Conservation (phyloP, 2,888 invertebrate species). For the Acrobasis repandana region DNA sequence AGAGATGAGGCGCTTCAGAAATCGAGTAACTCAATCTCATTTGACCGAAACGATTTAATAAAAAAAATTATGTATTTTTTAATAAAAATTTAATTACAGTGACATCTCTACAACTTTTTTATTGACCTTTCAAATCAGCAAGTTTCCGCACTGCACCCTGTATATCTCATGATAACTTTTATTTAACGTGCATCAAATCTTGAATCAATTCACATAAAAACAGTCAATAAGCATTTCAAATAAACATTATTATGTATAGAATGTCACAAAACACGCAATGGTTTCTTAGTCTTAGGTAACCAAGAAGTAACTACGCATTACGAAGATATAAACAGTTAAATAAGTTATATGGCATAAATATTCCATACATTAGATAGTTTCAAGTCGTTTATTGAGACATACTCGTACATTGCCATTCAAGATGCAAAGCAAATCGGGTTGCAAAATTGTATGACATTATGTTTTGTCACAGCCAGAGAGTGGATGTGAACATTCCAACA, state of each 20-base stretch:
- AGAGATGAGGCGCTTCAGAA: no score
- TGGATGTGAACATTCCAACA: slow-evolving; percentile 13
- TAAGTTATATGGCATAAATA: slow-evolving; percentile 16
- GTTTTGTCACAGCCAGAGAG: slow-evolving; percentile 13
- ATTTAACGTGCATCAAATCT: no score
- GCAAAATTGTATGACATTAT: slow-evolving; percentile 16
- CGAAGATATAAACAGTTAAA: slow-evolving; percentile 12
- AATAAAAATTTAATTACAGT: no score
- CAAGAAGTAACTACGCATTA: background rate
- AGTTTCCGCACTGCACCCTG: no score
- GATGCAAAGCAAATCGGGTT: slow-evolving; percentile 15
- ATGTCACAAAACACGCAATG: slow-evolving; percentile 8
- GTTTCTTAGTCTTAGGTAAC: slow-evolving; percentile 1
- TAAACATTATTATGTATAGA: slow-evolving; percentile 5
- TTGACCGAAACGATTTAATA: no score
- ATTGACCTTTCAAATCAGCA: no score
- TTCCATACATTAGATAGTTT: slow-evolving; percentile 23
- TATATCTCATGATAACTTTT: no score
- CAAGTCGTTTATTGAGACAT: slow-evolving; percentile 17
- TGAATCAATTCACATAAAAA: background rate
- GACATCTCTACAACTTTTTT: no score
- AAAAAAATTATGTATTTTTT: no score
- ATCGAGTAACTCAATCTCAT: no score
- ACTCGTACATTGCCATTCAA: slow-evolving; percentile 20
- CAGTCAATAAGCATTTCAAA: background rate